Evolutionary conservation across 1,140 invertebrate species (phyloP).

Genomic region (Lordiphosa stackelbergi): DNA sequence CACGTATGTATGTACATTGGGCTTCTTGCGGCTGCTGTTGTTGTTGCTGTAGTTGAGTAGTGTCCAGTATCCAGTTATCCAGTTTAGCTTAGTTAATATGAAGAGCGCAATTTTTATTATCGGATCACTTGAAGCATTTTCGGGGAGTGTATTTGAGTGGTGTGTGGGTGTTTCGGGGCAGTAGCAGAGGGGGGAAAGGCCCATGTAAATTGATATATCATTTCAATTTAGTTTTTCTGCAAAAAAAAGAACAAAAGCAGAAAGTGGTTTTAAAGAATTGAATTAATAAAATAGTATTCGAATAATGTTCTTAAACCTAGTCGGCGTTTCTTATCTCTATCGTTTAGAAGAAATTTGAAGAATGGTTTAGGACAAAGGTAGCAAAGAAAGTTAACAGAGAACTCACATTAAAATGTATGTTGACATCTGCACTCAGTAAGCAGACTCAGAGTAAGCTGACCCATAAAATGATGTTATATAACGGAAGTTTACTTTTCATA

Average conservation of each 20-base stretch:
- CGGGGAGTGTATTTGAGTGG: slow-evolving; percentile 24
- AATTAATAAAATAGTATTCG: neutral
- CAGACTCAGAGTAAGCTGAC: too few species aligned
- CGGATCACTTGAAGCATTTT: slow-evolving; percentile 73
- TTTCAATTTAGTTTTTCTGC: slow-evolving; percentile 58
- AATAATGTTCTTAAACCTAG: too few species aligned
- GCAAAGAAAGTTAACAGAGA: too few species aligned
- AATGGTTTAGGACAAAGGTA: too few species aligned
- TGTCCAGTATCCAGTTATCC: slow-evolving; percentile 19
- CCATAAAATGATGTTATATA: too few species aligned
- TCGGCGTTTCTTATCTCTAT: too few species aligned
- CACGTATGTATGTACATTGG: slow-evolving; percentile 47
- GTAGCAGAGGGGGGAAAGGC: slow-evolving; percentile 35
- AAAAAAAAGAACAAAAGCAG: slow-evolving; percentile 25
- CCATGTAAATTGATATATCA: slow-evolving; percentile 48
- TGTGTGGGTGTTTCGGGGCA: slow-evolving; percentile 24
- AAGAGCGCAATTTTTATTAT: slow-evolving; percentile 67
- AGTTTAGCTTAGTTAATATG: slow-evolving; percentile 52
- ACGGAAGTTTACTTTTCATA: too few species aligned
- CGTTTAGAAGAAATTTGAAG: too few species aligned
- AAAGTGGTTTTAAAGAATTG: neutral
- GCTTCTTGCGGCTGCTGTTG: slow-evolving; percentile 11
- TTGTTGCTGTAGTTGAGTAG: slow-evolving; percentile 31
- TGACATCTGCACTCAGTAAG: too few species aligned
- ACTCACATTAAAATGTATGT: too few species aligned